A percentile compares a stretch with the other conserved stretches of the same genome.
phyloP scores from a whole-genome alignment of 2,113 vertebrate species.

The Rafetus swinhoei region DNA sequence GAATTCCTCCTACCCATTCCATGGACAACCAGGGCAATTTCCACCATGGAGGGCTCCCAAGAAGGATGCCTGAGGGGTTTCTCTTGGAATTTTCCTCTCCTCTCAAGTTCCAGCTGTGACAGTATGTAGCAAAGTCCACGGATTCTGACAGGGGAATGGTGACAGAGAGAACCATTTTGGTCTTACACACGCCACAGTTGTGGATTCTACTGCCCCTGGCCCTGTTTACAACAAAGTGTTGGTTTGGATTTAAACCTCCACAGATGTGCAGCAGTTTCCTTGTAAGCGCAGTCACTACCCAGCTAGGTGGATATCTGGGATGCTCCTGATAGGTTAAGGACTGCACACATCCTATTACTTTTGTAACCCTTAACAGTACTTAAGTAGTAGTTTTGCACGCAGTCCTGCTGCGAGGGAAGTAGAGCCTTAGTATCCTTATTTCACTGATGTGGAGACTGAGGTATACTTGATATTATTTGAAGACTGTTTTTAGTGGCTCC shows the following conservation, averaged over 20 bases:
- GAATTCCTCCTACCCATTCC: background rate
- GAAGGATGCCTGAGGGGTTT: background rate
- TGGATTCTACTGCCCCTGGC: background rate
- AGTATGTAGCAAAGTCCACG: background rate
- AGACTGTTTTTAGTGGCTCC: too few species aligned
- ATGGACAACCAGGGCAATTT: background rate
- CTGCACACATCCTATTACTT: background rate
- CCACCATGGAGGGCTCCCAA: background rate
- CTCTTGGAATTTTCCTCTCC: background rate
- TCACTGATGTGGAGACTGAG: background rate
- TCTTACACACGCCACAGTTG: rapidly evolving
- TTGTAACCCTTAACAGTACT: background rate
- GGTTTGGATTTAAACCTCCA: background rate
- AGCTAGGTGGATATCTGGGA: background rate
- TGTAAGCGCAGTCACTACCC: background rate
- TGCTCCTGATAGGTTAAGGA: background rate
- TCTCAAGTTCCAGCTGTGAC: background rate
- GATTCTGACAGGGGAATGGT: background rate
- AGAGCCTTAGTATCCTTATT: background rate
- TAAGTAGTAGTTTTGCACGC: background rate
- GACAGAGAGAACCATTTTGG: background rate
- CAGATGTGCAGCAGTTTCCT: rapidly evolving
- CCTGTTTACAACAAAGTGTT: background rate
- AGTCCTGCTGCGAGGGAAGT: background rate
- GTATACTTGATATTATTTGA: background rate